Evolutionary conservation across 2,113 vertebrate species (phyloP).

Genomic region (Pseudorectes ferrugineus): DNA sequence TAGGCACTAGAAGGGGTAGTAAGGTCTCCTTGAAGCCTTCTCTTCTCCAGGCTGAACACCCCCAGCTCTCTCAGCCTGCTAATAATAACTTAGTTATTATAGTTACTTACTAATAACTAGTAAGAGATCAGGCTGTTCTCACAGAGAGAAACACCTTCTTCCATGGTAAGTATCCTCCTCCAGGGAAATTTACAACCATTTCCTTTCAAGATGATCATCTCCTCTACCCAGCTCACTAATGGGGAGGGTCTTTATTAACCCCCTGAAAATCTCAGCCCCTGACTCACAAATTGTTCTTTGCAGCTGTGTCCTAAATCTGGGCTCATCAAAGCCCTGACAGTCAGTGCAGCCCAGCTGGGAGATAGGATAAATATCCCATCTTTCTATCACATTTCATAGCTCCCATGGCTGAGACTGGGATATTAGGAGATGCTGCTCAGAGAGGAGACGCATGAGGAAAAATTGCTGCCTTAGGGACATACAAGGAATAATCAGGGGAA

Average conservation of each 20-base stretch:
- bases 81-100: not conserved
- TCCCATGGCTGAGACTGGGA: not conserved
- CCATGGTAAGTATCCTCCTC: not conserved
- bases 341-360: not conserved
- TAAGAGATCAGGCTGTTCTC: not conserved
- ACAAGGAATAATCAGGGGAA: not conserved
- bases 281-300: not conserved
- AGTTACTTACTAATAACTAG: not conserved
- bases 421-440: not conserved
- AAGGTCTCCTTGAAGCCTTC: not conserved
- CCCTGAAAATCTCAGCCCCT: not conserved
- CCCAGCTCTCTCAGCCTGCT: not conserved
- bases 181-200: not conserved
- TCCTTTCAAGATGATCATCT: fast-evolving
- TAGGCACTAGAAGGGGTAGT: not conserved
- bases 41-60: not conserved
- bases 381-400: not conserved
- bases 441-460: not conserved
- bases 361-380: not conserved
- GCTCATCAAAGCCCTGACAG: not conserved
- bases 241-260: not conserved
- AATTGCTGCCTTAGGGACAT: not conserved
- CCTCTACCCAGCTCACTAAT: not conserved
- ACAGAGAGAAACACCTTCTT: not conserved
- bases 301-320: not conserved